Evolutionary conservation across 2,888 invertebrate genomes (phyloP).

Genomic region (Lycaena phlaeas): DNA sequence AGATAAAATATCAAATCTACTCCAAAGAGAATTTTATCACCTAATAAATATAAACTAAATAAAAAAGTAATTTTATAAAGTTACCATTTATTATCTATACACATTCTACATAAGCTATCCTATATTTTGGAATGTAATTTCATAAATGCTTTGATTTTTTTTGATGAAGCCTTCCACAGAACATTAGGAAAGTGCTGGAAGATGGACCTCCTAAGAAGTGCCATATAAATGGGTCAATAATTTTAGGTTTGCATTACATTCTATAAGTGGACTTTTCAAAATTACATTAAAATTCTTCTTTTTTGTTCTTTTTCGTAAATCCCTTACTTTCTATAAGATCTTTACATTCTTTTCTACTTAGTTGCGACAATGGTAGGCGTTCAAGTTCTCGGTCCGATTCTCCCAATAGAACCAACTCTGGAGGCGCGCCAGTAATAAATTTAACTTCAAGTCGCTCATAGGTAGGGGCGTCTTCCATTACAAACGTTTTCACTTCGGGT

Average conservation of each 20-base stretch:
- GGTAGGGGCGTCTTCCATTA: conserved; percentile 77
- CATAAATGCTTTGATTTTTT: neutral
- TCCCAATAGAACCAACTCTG: conserved; percentile 75
- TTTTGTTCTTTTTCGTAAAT: conserved; percentile 57
- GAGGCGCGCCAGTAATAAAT: conserved; percentile 77
- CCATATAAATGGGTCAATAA: too few species aligned
- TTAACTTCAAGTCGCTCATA: conserved; percentile 76
- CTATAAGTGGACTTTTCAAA: too few species aligned
- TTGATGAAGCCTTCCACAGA: too few species aligned
- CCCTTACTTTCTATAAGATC: conserved; percentile 74
- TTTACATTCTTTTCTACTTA: conserved; percentile 78
- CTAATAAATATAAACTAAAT: too few species aligned
- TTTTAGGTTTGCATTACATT: too few species aligned
- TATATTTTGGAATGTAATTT: conserved; percentile 3
- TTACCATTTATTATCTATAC: neutral
- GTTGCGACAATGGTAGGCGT: conserved; percentile 69
- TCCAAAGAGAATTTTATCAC: too few species aligned
- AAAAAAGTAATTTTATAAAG: neutral
- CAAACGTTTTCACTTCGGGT: conserved; percentile 77
- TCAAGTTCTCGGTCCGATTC: conserved; percentile 74
- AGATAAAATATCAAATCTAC: too few species aligned
- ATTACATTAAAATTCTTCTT: conserved; percentile 65
- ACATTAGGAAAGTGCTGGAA: too few species aligned
- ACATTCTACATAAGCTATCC: neutral
- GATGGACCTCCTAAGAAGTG: too few species aligned